Base-by-base conservation (phyloP, 1,140 invertebrate species). In the Meloidogyne hapla region DNA sequence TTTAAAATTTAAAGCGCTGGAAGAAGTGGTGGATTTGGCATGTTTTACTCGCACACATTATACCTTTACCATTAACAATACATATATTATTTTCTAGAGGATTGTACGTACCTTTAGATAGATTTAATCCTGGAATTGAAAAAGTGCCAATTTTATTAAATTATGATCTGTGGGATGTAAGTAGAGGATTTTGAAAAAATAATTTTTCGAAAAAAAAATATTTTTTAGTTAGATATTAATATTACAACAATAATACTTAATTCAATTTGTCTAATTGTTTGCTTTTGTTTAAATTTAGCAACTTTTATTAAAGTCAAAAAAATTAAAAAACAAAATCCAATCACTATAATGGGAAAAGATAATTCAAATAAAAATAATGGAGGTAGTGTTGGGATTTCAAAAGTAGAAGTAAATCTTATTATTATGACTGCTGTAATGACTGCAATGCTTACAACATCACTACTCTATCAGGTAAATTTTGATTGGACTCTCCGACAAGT, bases 341-440 rank as follows among this genome's bases (percentile, higher is more conserved):
- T 56, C 6, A n/a, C 48, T n/a, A 56, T 56, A 56, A 2, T 56
- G 8, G n/a, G 48, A n/a, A 56, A 56, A 6, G 48, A 6, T n/a
- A 56, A 56, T 45, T 45, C 18, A 9, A 56, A 56, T 56, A 56
- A 56, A n/a, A 56, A 56, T n/a, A 56, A 56, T 56, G n/a, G 6
- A n/a, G n/a, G 1, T 5, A 56, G 48, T n/a, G 48, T 15, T 2
- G 48, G 48, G n/a, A 56, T 56, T 56, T 56, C 48, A n/a, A 56
- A 56, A 56, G 18, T n/a, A 56, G 48, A 56, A 56, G n/a, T 56
- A 15, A 56, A 56, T 56, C n/a, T 56, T n/a, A 56, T 56, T n/a
- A 56, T 56, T 56, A 56, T 56, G 48, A 56, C 48, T 56, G 48
- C n/a, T n/a, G 48, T 56, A 56, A 56, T 56, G 48, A 56, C 48